Evolutionary conservation across 1,140 invertebrate genomes (phyloP).

Genomic region (Phortica variegata): DNA sequence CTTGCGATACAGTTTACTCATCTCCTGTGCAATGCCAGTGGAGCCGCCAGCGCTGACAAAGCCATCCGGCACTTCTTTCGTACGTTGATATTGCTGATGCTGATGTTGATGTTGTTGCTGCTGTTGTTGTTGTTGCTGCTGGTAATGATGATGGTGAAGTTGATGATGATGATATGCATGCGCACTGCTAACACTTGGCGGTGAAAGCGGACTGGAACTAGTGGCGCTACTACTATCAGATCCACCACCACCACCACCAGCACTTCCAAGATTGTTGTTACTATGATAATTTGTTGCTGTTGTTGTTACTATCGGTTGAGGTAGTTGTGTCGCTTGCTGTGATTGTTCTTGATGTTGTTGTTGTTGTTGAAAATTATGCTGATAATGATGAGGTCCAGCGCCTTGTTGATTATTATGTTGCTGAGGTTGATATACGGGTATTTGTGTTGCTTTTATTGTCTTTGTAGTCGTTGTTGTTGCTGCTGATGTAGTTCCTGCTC

Average conservation of each 20-base stretch:
- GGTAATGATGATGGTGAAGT: slow-evolving; percentile 17
- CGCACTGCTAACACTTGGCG: slow-evolving; percentile 6
- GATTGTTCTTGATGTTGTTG: slow-evolving; percentile 14
- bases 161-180: no score
- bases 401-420: slow-evolving; percentile 14
- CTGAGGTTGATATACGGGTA: slow-evolving; percentile 45
- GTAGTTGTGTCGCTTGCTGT: slow-evolving; percentile 53
- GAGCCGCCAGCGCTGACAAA: slow-evolving; percentile 17
- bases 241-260: slow-evolving; percentile 7
- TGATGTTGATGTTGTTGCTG: slow-evolving; percentile 8
- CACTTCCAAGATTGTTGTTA: background rate
- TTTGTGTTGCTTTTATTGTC: slow-evolving; percentile 48
- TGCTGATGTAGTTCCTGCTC: slow-evolving; percentile 21
- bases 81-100: slow-evolving; percentile 13
- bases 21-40: slow-evolving; percentile 18
- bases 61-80: slow-evolving; percentile 13
- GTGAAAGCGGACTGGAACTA: slow-evolving; percentile 19
- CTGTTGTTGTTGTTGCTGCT: slow-evolving; percentile 8
- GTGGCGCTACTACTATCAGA: slow-evolving; percentile 17
- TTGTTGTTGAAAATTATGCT: slow-evolving; percentile 18
- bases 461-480: slow-evolving; percentile 23
- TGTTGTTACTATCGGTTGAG: slow-evolving; percentile 34
- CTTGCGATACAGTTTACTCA: slow-evolving; percentile 45
- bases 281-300: slow-evolving; percentile 11
- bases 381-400: slow-evolving; percentile 17